Evolutionary conservation across 53 echinoderm and acorn worm genomes (phyloP), one percentile per base, ranked within the genome.

Genomic region (Holothuria leucospilota): DNA sequence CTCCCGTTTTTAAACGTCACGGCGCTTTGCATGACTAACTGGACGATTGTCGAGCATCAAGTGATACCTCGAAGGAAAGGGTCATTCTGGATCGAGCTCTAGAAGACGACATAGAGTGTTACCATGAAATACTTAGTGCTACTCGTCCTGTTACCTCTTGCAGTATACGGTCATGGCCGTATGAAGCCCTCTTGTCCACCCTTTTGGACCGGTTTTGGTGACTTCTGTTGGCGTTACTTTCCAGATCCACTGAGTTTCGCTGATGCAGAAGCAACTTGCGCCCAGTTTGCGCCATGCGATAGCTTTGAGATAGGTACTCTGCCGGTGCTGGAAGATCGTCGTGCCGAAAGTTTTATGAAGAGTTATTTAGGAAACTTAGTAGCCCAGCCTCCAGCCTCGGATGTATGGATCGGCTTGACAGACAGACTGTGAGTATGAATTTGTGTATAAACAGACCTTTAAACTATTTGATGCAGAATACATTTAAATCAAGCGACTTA

Each of bases 201-300:
- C 6, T 82, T 82, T 29, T 82, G 82, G 82, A 82, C 82, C 20
- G 82, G 63, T 40, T 64, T 82, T 13, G 82, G 82, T 20, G 26
- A 65, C 0, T 39, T n/a, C 41, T 82, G 82, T 40, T 62, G 39
- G 39, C 20, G 82, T 4, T 82, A 82, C 62, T 82, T 82, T 20
- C 82, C 82, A 0, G 65, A 82, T 8, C 82, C 82, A 13, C 40
- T 82, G 20, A 60, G 14, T 39, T 82, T 38, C 49, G 82, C 82
- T 13, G 63, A 82, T 41, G 82, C 82, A 28, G 82, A 82, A 49
- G 82, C 82, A 10, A 82, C 82, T 5, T 82, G 82, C 23, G 82
- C 82, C 39, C 82, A 82, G 65, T 82, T 82, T 29, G 82, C 82
- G 20, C 82, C 82, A 12, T 82, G 82, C 39, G 34, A 82, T 23